Conservation (phyloP, 2,113 vertebrate genomes). For the Zingel zingel region DNA sequence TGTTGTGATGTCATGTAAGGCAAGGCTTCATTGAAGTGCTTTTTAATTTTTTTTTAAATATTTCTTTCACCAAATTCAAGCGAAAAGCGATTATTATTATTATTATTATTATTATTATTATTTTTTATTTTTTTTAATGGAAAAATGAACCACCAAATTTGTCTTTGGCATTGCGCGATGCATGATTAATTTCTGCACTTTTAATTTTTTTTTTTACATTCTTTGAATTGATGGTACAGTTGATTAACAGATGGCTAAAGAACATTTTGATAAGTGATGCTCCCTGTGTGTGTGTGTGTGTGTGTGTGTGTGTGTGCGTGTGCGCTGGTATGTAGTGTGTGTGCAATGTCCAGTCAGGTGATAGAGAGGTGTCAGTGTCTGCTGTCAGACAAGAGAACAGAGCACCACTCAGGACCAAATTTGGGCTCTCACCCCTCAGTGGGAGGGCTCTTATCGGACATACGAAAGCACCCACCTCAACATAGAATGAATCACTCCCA, state of each 20-base stretch:
- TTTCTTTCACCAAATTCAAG: neutral
- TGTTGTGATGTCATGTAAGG: neutral
- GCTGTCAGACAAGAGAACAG: conserved; percentile 87
- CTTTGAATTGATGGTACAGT: neutral
- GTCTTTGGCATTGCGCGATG: neutral
- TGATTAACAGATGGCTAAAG: conserved; percentile 16
- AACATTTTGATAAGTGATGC: conserved; percentile 39
- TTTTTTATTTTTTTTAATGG: neutral
- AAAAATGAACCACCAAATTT: neutral
- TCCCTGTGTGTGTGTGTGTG: conserved; percentile 27
- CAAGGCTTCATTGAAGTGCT: neutral
- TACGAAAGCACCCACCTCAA: conserved; percentile 17
- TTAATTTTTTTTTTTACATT: neutral
- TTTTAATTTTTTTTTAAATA: neutral
- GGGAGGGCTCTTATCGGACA: conserved; percentile 64
- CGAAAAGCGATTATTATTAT: too few relatives aligned
- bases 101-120: too few relatives aligned
- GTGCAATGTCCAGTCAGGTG: conserved; percentile 83
- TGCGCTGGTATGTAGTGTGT: conserved; percentile 84
- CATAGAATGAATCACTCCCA: neutral
- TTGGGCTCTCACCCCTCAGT: conserved; percentile 90
- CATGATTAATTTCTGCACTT: neutral
- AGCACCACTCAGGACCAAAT: conserved; percentile 91
- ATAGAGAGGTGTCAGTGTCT: conserved; percentile 93
- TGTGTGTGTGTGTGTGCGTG: conserved; percentile 63